Base-by-base conservation (phyloP, 2,888 invertebrate species). In the Acleris literana region DNA sequence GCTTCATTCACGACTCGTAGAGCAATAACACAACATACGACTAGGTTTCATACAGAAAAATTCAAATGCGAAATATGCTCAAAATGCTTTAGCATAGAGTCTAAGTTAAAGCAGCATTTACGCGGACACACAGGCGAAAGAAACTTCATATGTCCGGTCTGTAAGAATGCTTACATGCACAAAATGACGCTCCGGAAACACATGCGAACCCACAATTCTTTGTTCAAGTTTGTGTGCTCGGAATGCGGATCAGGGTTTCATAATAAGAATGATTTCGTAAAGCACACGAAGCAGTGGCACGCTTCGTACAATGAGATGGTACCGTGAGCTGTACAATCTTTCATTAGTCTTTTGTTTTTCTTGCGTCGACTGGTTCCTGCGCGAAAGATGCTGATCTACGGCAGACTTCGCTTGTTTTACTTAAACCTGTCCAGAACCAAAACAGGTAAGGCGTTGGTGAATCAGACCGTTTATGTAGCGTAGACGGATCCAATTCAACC, bases 21-120 rank as follows among this genome's bases (percentile, higher is more conserved):
- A 7, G 73, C 79, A 0, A 49, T 85, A 13, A 87, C 87, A 0
- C 83, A 86, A 52, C 87, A 88, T 46, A 71, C 73, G 0, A 87
- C 80, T 0, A 78, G 74, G 62, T 73, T 80, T 5, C 92, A 92
- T 52, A 89, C 91, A 4, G 86, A 92, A 18, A 88, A 85, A 52
- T 91, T 80, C 48, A 88, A 86, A 69, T 93, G 93, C 44, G 83
- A 87, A 56, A 73, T 87, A 1, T 93, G 93, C 62, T 84, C 81
- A 29, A 92, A 91, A 65, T 85, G 87, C 59, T 93, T 93, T 29
- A 79, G 86, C 1, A 87, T 88, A 71, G 84, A 87, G 43, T 90
- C 88, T 3, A 87, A 84, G 73, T 82, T 93, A 7, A 89, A 87
- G 63, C 84, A 86, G 29, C 93, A 93, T 63, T 83, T 88, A 80